Evolutionary conservation across 2,797 vertebrate species (phyloP).

Genomic region (Hoplostethus atlanticus): DNA sequence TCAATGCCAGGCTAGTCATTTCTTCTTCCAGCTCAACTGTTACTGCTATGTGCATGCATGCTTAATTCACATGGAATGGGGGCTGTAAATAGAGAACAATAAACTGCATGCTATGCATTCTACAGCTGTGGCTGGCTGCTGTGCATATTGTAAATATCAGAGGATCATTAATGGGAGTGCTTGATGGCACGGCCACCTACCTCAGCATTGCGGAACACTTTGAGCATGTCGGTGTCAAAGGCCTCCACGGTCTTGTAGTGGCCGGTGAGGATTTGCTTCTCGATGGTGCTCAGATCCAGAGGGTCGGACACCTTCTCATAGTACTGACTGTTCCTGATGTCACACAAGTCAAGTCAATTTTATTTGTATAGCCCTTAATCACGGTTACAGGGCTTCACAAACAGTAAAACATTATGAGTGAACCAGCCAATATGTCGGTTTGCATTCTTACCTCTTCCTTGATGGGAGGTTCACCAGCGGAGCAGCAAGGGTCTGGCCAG

Average conservation of each 20-base stretch:
- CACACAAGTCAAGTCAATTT: background rate
- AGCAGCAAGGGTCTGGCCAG: constrained; percentile 92
- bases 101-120: background rate
- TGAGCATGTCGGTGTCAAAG: constrained; percentile 97
- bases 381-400: constrained; percentile 27
- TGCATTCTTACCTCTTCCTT: constrained; percentile 91
- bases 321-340: constrained; percentile 92
- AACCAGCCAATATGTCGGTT: constrained; percentile 24
- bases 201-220: constrained; percentile 97
- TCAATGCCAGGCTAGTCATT: background rate
- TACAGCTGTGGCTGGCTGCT: background rate
- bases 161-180: background rate
- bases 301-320: constrained; percentile 98
- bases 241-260: constrained; percentile 96
- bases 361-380: too few relatives aligned
- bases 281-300: constrained; percentile 93
- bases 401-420: constrained; percentile 49
- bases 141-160: constrained; percentile 4
- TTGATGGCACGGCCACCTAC: constrained; percentile 81
- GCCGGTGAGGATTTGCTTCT: constrained; percentile 96
- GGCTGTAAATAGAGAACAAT: constrained; percentile 1
- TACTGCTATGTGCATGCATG: background rate
- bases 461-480: constrained; percentile 95
- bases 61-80: constrained; percentile 2
- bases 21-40: constrained; percentile 1